Conservation (phyloP, 2,797 vertebrate species). For the Alectoris magna region DNA sequence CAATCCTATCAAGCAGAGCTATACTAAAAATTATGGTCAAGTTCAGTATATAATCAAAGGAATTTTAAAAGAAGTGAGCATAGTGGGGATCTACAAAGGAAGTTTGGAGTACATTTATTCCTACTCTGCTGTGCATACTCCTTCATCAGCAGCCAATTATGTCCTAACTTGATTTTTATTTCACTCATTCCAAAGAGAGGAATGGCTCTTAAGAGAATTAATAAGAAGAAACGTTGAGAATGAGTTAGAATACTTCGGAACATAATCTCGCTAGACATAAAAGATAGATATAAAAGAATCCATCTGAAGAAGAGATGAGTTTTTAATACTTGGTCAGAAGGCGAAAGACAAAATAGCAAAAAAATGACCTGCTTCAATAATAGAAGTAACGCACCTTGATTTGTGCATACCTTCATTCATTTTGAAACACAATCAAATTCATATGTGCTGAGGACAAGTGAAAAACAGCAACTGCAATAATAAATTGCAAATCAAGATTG, state of each 20-base stretch:
- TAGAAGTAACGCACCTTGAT: neutral
- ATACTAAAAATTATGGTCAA: neutral
- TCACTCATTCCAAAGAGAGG: neutral
- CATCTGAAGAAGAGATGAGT: neutral
- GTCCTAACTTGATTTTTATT: neutral
- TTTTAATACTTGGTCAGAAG: neutral
- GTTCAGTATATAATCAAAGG: neutral
- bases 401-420: neutral
- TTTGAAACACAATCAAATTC: neutral
- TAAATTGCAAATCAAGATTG: neutral
- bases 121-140: neutral
- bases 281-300: neutral
- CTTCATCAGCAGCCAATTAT: conserved; percentile 18
- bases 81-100: neutral
- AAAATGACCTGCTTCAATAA: neutral
- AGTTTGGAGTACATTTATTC: neutral
- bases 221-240: neutral
- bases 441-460: neutral
- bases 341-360: neutral
- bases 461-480: neutral
- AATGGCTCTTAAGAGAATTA: neutral
- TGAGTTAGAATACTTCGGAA: neutral
- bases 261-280: neutral
- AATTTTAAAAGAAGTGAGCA: neutral
- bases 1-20: neutral